Conservation (phyloP, 2,797 vertebrate species). For the Tapirus indicus region DNA sequence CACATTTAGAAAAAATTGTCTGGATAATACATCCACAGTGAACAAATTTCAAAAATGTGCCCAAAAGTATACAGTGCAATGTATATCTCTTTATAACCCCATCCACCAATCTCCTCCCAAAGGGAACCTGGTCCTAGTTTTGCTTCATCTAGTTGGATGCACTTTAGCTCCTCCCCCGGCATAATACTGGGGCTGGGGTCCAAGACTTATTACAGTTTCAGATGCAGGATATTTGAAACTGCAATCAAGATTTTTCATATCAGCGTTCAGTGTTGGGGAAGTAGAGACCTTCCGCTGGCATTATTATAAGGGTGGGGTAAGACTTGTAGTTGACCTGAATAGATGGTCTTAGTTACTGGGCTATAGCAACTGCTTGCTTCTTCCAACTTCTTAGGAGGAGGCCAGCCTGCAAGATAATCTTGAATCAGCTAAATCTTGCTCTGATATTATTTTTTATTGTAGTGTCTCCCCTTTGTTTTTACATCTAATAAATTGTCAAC, state of each 20-base stretch:
- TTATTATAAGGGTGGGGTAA: neutral
- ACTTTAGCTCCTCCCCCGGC: neutral
- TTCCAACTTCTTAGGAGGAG: neutral
- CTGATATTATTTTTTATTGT: neutral
- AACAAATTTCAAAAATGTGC: neutral
- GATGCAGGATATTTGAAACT: neutral
- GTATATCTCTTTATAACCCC: neutral
- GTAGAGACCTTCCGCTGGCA: neutral
- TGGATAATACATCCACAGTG: neutral
- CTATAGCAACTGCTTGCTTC: neutral
- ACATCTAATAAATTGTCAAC: neutral
- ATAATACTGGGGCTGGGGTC: neutral
- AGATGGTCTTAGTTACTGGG: neutral
- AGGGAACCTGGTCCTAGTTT: neutral
- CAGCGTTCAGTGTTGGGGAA: neutral
- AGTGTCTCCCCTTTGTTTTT: neutral
- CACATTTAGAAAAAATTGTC: neutral
- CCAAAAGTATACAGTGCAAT: neutral
- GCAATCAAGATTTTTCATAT: neutral
- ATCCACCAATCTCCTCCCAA: neutral
- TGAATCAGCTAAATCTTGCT: neutral
- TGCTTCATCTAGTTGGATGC: neutral
- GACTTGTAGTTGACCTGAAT: neutral
- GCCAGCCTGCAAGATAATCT: neutral
- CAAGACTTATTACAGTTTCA: neutral